Evolutionary conservation across 2,888 invertebrate genomes (phyloP).

Genomic region (Spisula subtruncata): DNA sequence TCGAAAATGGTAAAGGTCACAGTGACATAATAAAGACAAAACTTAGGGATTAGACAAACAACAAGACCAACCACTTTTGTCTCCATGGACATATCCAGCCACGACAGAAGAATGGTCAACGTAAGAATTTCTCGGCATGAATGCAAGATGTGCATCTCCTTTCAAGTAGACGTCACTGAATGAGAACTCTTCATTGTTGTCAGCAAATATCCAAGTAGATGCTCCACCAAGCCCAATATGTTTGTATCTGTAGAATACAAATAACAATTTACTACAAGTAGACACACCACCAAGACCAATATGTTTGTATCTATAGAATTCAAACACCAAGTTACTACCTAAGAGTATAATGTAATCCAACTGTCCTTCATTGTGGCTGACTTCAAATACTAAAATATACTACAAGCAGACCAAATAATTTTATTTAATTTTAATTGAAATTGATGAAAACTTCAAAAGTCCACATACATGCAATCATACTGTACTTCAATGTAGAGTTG

Average conservation of each 20-base stretch:
- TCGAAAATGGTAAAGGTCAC: too few species aligned
- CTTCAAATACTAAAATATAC: too few species aligned
- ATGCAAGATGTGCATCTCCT: slow-evolving; percentile 77
- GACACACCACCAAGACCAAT: slow-evolving; percentile 75
- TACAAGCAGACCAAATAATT: too few species aligned
- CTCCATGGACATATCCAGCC: slow-evolving; percentile 73
- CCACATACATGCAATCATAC: too few species aligned
- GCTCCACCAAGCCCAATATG: slow-evolving; percentile 74
- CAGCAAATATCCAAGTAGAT: slow-evolving; percentile 74
- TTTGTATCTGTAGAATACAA: slow-evolving; percentile 65
- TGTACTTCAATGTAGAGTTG: too few species aligned
- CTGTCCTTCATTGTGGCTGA: too few species aligned
- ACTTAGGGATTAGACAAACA: background rate
- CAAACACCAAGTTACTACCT: background rate
- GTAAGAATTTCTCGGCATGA: slow-evolving; percentile 60
- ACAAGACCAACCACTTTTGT: slow-evolving; percentile 76
- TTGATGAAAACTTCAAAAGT: too few species aligned
- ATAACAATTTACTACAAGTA: slow-evolving; percentile 68
- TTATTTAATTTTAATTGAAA: too few species aligned
- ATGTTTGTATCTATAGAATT: slow-evolving; percentile 68
- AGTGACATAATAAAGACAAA: too few species aligned
- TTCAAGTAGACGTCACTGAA: slow-evolving; percentile 76
- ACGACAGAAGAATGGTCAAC: slow-evolving; percentile 50
- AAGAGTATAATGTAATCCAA: too few species aligned
- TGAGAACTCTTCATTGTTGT: slow-evolving; percentile 58